phyloP scores from a whole-genome alignment of 1,140 invertebrate species.

The Zaprionus gabonicus region DNA sequence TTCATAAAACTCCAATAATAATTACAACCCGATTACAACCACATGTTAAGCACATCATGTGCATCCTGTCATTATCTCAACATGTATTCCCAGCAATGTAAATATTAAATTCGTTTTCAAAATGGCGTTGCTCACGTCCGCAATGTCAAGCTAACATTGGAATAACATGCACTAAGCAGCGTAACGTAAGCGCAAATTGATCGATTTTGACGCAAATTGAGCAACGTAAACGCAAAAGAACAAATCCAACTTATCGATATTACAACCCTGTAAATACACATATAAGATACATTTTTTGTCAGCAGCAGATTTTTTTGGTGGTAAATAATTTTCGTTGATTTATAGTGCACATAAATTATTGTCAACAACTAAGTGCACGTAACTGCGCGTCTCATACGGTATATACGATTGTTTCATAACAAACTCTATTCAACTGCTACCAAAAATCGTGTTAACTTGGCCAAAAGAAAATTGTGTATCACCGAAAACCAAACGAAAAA shows the following conservation, averaged over 20 bases:
- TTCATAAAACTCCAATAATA: not conserved
- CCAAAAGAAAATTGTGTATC: constrained; percentile 36
- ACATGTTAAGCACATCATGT: too few species aligned
- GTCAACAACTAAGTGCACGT: constrained; percentile 31
- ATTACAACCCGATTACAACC: not conserved
- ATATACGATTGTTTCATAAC: constrained; percentile 2
- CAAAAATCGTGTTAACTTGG: constrained; percentile 18
- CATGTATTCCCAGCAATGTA: not conserved
- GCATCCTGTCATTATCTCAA: not conserved
- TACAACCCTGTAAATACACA: constrained; percentile 36
- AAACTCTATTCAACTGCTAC: not conserved
- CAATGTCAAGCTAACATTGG: not conserved
- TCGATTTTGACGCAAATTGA: constrained; percentile 7
- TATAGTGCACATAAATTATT: constrained; percentile 41
- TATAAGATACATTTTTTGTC: constrained; percentile 60
- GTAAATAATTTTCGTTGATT: constrained; percentile 55
- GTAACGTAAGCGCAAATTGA: constrained; percentile 8
- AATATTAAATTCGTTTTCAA: not conserved
- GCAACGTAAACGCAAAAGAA: constrained; percentile 16
- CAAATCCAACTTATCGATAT: constrained; percentile 20
- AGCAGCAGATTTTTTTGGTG: constrained; percentile 60
- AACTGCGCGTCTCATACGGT: not conserved
- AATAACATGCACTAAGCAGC: not conserved
- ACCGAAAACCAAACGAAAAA: constrained; percentile 25
- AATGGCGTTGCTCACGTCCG: constrained; percentile 4